Percentiles rank a stretch among this genome's conserved stretches.
These are phyloP conservation scores for Morinoia aosen DNA, from an alignment of 2,888 invertebrate genomes.

Conservation along the genomic window DNA sequence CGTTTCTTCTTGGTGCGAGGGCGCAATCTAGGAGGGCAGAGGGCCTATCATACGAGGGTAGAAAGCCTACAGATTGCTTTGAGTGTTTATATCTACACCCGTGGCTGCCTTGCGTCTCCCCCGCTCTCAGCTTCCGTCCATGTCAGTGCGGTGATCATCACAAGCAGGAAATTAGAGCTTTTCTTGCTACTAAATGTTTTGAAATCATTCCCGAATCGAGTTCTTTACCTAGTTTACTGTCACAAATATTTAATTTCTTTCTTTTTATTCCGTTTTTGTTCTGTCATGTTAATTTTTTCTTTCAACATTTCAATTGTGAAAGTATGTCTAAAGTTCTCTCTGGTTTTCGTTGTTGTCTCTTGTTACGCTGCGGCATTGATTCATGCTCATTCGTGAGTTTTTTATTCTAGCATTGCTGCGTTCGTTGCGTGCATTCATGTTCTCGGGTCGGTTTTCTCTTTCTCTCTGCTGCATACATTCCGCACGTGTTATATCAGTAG, in stretches of 20 bases:
- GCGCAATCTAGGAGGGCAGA: background rate
- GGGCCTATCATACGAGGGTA: background rate
- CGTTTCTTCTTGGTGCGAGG: background rate
- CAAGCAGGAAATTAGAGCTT: background rate
- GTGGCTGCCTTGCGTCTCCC: background rate
- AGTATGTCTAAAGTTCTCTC: background rate
- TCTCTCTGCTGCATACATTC: background rate
- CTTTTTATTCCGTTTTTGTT: background rate
- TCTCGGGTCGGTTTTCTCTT: background rate
- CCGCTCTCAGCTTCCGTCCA: background rate
- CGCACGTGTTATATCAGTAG: background rate
- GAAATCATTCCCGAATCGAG: background rate
- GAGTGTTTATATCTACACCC: background rate
- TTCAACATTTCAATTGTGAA: background rate
- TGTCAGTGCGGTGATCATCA: background rate
- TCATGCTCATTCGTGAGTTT: background rate
- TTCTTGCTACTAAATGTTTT: background rate
- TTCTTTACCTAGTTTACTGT: background rate
- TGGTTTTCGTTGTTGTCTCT: background rate
- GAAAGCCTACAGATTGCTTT: background rate
- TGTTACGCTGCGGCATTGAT: background rate
- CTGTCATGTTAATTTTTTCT: background rate
- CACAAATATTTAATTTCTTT: background rate
- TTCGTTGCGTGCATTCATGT: background rate
- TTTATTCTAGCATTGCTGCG: background rate